A percentile compares a stretch with the other conserved stretches of the same genome.
Evolutionary conservation across 2,797 vertebrate genomes (phyloP).

Genomic region (Xiphorhynchus erythropygius): DNA sequence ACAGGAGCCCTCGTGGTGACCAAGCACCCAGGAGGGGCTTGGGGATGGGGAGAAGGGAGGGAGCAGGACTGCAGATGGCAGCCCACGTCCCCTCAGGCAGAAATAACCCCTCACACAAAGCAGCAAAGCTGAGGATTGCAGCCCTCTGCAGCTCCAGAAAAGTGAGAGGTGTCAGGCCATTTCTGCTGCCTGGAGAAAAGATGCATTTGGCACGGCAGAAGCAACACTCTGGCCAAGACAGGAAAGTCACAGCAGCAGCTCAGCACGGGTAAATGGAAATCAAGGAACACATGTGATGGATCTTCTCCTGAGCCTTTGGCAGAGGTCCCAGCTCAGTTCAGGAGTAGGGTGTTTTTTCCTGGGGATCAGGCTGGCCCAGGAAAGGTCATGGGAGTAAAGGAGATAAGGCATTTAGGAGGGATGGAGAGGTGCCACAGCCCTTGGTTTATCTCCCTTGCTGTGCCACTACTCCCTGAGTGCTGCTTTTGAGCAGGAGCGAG

Average conservation of each 20-base stretch:
- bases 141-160: background rate
- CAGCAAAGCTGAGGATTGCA: background rate
- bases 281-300: background rate
- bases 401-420: background rate
- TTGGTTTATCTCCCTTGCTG: background rate
- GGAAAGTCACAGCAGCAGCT: constrained; percentile 32
- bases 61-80: background rate
- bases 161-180: background rate
- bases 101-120: background rate
- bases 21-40: background rate
- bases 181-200: background rate
- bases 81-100: fast-evolving
- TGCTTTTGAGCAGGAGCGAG: background rate
- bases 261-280: background rate
- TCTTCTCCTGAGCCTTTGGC: background rate
- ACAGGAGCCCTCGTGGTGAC: fast-evolving
- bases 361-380: background rate
- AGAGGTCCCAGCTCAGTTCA: background rate
- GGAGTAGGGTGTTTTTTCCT: background rate
- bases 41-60: background rate
- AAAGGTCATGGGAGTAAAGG: background rate
- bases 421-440: background rate
- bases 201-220: background rate
- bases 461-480: background rate
- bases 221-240: background rate